Conservation (phyloP, 2,888 invertebrate genomes). For the Halocaridina rubra region DNA sequence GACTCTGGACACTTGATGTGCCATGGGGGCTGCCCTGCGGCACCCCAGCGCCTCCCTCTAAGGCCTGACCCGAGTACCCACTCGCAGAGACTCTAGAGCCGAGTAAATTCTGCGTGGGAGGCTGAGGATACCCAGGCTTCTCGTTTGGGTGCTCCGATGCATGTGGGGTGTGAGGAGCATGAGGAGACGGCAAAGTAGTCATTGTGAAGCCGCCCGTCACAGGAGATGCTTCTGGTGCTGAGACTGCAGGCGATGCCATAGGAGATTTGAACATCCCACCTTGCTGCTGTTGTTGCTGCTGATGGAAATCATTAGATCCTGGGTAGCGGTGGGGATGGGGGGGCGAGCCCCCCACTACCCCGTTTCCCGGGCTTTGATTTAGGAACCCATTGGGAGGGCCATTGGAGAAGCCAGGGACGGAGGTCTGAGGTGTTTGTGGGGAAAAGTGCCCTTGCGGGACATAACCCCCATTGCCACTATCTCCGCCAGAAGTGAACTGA, state of each 20-base stretch:
- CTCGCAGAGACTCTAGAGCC: conserved; percentile 59
- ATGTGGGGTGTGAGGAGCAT: conserved; percentile 52
- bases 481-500: conserved; percentile 45
- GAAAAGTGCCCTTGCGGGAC: conserved; percentile 63
- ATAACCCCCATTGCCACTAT: conserved; percentile 52
- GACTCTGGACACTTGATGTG: conserved; percentile 56
- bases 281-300: conserved; percentile 49
- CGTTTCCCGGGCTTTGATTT: conserved; percentile 61
- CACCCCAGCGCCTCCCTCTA: conserved; percentile 54
- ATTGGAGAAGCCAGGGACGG: conserved; percentile 54
- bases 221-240: conserved; percentile 59
- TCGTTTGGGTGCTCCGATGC: conserved; percentile 57
- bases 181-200: conserved; percentile 56
- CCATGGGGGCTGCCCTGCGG: conserved; percentile 60
- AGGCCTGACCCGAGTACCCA: conserved; percentile 58
- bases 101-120: conserved; percentile 60
- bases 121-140: conserved; percentile 59
- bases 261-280: conserved; percentile 59
- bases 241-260: conserved; percentile 54
- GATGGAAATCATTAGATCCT: conserved; percentile 62
- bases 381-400: conserved; percentile 59
- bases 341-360: conserved; percentile 62
- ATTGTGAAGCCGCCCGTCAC: conserved; percentile 57
- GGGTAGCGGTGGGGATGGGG: conserved; percentile 59
- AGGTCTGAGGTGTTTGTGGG: conserved; percentile 55